phyloP scores from a whole-genome alignment of 2,797 vertebrate species.

The Amphiprion clarkii region DNA sequence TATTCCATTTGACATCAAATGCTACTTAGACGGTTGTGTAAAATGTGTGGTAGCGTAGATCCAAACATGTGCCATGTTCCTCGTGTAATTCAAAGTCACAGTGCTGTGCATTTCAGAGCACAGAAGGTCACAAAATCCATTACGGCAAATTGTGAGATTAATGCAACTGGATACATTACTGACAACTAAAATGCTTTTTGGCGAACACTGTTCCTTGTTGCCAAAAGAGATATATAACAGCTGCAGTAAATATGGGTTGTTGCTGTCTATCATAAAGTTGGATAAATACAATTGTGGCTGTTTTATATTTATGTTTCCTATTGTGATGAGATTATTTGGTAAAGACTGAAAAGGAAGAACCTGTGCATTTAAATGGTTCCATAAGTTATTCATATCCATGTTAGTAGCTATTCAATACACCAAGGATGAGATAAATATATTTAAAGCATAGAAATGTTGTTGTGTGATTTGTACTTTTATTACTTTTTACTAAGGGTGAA shows the following conservation, averaged over 20 bases:
- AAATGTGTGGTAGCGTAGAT: background rate
- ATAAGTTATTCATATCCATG: background rate
- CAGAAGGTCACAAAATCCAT: background rate
- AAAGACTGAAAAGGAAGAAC: background rate
- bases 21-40: background rate
- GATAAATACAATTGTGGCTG: background rate
- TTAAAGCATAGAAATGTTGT: background rate
- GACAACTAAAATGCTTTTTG: background rate
- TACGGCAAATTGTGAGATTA: background rate
- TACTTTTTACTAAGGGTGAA: slow-evolving; percentile 3
- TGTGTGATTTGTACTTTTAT: background rate
- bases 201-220: background rate
- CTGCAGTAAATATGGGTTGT: background rate
- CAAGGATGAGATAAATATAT: background rate
- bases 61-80: background rate
- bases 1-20: background rate
- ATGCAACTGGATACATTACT: background rate
- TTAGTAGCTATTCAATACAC: background rate
- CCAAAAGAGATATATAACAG: background rate
- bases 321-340: slow-evolving; percentile 4
- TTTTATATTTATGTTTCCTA: background rate
- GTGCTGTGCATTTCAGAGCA: background rate
- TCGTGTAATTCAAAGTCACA: background rate
- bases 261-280: background rate
- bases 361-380: background rate